A percentile compares a stretch with the other conserved stretches of the same genome.
Conservation (phyloP, 2,113 vertebrate genomes). For the Plestiodon gilberti region DNA sequence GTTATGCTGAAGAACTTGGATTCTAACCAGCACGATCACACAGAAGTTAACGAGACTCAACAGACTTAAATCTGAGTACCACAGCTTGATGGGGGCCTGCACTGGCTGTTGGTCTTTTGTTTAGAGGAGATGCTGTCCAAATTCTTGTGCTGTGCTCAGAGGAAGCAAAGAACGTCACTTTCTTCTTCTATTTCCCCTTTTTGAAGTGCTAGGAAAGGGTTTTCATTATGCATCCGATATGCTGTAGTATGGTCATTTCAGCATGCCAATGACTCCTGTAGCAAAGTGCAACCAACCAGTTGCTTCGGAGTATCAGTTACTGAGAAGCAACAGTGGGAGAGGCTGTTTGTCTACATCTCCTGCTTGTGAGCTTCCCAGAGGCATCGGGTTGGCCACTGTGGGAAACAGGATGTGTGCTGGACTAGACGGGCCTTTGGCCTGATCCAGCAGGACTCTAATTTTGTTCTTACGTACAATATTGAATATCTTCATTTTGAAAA, state of each 20-base stretch:
- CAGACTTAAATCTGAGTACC: background rate
- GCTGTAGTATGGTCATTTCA: background rate
- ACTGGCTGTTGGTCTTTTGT: background rate
- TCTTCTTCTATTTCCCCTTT: constrained; percentile 1
- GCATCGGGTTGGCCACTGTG: too few relatives aligned
- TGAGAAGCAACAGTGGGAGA: too few relatives aligned
- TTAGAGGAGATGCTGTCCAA: background rate
- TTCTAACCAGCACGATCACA: background rate
- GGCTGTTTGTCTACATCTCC: too few relatives aligned
- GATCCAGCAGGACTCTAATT: too few relatives aligned
- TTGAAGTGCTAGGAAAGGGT: background rate
- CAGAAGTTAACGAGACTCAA: constrained; percentile 3
- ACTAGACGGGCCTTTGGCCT: too few relatives aligned
- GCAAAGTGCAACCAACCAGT: background rate
- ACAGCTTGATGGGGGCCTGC: background rate
- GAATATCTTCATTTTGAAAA: background rate
- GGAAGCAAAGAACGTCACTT: constrained; percentile 5
- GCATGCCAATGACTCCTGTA: background rate
- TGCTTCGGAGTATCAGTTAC: too few relatives aligned
- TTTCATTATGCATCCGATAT: background rate
- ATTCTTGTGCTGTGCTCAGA: background rate
- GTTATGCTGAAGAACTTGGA: constrained; percentile 11
- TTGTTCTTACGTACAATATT: background rate
- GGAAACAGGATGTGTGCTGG: too few relatives aligned
- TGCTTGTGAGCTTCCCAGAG: too few relatives aligned